These are phyloP conservation scores for Sebastes melanostomus DNA, from an alignment of 2,797 vertebrate species.

Conservation along the genomic window DNA sequence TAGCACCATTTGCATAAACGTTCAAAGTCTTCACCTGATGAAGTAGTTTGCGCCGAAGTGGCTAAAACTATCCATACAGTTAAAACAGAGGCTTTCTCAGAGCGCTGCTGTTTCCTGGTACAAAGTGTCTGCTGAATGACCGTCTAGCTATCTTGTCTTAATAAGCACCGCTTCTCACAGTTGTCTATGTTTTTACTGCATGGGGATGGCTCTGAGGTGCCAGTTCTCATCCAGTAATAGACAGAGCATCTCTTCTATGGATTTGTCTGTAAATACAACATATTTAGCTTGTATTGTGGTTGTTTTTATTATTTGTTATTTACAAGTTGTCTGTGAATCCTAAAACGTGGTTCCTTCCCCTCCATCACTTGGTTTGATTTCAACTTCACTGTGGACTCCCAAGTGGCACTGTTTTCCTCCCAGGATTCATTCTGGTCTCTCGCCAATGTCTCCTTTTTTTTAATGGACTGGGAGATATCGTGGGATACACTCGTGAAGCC, in stretches of 20 bases:
- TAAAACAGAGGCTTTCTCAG: conserved; percentile 11
- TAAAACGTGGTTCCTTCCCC: conserved; percentile 54
- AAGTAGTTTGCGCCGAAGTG: background rate
- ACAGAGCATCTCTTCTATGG: conserved; percentile 41
- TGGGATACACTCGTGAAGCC: conserved; percentile 9
- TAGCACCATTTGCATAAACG: conserved; percentile 20
- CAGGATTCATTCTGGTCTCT: conserved; percentile 36
- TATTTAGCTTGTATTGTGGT: conserved; percentile 70
- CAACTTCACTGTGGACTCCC: conserved; percentile 42
- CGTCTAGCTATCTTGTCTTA: conserved; percentile 44
- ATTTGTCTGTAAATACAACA: conserved; percentile 77
- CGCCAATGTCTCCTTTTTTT: conserved; percentile 21
- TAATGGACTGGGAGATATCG: conserved; percentile 18
- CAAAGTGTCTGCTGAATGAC: conserved; percentile 33
- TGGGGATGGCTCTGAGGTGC: conserved; percentile 31
- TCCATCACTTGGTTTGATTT: conserved; percentile 47
- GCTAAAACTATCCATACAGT: conserved; percentile 14
- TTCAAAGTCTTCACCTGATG: conserved; percentile 13
- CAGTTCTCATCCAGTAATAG: conserved; percentile 30
- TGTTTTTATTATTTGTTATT: conserved; percentile 76
- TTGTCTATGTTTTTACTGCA: conserved; percentile 31
- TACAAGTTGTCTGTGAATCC: conserved; percentile 76
- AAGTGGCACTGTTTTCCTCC: conserved; percentile 39
- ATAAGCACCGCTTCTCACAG: conserved; percentile 25
- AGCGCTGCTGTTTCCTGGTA: conserved; percentile 37